phyloP scores from a whole-genome alignment of 1,140 invertebrate species.

The Papilio polyxenes region DNA sequence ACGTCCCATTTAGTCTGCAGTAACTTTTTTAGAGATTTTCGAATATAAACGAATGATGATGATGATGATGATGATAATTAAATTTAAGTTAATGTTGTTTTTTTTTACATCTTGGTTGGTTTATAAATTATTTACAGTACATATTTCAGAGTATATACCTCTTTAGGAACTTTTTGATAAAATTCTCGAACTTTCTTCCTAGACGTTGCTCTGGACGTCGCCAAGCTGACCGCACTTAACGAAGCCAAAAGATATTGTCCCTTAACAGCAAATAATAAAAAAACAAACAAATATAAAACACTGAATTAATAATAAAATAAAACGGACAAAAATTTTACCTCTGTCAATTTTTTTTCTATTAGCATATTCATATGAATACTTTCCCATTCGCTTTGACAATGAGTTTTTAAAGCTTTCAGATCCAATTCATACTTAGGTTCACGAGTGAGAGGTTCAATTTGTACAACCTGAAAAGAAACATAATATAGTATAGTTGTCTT shows the following conservation, averaged over 20 bases:
- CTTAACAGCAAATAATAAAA: constrained; percentile 47
- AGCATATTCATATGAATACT: constrained; percentile 65
- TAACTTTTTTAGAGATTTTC: no score
- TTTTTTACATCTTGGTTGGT: no score
- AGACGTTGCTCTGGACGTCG: constrained; percentile 59
- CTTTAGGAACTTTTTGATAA: constrained; percentile 68
- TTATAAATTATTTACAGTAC: no score
- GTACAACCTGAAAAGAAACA: constrained; percentile 57
- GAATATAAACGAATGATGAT: no score
- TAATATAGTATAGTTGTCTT: background rate
- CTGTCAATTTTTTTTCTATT: constrained; percentile 65
- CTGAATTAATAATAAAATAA: background rate
- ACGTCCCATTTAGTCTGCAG: no score
- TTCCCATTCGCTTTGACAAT: constrained; percentile 69
- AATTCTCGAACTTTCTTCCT: constrained; percentile 63
- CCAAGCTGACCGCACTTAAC: constrained; percentile 64
- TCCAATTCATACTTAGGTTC: constrained; percentile 66
- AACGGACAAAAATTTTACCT: constrained; percentile 46
- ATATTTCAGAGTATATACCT: constrained; percentile 47
- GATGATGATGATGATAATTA: no score
- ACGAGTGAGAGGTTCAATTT: constrained; percentile 61
- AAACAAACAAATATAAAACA: constrained; percentile 1
- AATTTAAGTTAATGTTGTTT: no score
- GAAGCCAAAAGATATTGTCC: constrained; percentile 63
- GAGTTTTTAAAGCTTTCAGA: constrained; percentile 63